Evolutionary conservation across 1,140 invertebrate species (phyloP), one percentile per base, ranked within the genome.

Genomic region (Bombus soroeensis): DNA sequence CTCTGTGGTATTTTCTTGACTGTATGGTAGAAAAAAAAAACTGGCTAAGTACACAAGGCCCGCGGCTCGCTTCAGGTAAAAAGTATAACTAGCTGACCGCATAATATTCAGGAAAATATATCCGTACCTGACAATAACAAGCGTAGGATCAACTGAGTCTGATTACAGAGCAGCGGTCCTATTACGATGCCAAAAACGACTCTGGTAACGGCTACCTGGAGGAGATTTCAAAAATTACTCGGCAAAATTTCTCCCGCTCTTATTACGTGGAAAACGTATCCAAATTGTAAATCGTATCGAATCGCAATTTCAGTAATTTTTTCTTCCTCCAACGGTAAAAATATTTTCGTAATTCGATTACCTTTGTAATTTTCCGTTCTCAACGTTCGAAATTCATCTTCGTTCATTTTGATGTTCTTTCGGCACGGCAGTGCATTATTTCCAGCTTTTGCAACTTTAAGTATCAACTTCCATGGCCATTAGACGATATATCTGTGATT

Each of bases 151-250:
- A 43, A 39, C n/a, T 34, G 70, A 13, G 28, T 73, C 39, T 68
- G 81, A 83, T 83, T 76, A 66, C 81, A 68, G 72, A 66, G 32
- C 73, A 34, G 59, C 15, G 73, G 18, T 39, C 59, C 59, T 39
- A 83, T 83, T 83, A 76, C 81, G 47, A 62, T 64, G 57, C 62
- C 72, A 53, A 76, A 76, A 76, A 76, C 41, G 25, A 66, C 25
- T 10, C 32, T 8, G 39, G 53, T 37, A 43, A 75, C 34, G 22
- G 39, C 41, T 39, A 53, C 57, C 73, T 15, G 32, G 8, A 53
- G 81, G 41, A 83, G 41, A 64, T 83, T 68, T 66, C 43, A n/a
- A 68, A 66, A 76, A 83, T 75, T 83, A 22, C 41, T 3, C 34
- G 15, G 8, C 5, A 13, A 83, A 83, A 81, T 66, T 82, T 75